Base-by-base conservation (phyloP, 2,797 vertebrate species). In the Parambassis ranga region DNA sequence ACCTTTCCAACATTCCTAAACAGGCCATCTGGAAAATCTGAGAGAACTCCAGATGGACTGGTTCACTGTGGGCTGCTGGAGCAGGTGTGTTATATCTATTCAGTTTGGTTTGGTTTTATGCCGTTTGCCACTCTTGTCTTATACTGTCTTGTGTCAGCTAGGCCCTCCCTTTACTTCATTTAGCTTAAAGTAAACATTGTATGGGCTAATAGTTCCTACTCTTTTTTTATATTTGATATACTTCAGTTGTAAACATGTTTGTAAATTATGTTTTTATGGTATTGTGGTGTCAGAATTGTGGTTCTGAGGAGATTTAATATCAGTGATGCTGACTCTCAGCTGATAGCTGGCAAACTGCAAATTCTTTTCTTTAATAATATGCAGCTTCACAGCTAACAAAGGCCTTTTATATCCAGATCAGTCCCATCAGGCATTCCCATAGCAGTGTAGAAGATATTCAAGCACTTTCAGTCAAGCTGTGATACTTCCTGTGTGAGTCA, bases 401-500 rank as follows among this genome's bases (percentile, higher is more conserved):
- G 47, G 39, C 33, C 68, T 65, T 83, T 65, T 44, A 71, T 48
- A 46, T 39, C 7, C 42, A n/a, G 39, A 39, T 10, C 11, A 42
- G 46, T 69, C 50, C 67, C 46, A 9, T 68, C 48, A 43, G 23
- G 20, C 67, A 49, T 77, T 35, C 18, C 64, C 65, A 79, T 38
- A 48, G 57, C n/a, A 60, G 28, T 35, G 55, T 2, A 20, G 32
- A 79, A 80, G 77, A 55, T 47, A 70, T 71, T 62, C 57, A 51
- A 57, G 27, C 32, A 5, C 42, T 71, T 55, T 67, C 32, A 68
- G 62, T 64, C 74, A 69, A 80, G 58, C 64, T 75, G 71, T 35
- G 57, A 79, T 52, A 75, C 77, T 84, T 86, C 85, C 85, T 83
- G 53, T 84, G 65, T 48, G 24, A 74, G 51, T 78, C 60, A 66